Evolutionary conservation across 1,140 invertebrate species (phyloP).

Genomic region (Lordiphosa mommai): DNA sequence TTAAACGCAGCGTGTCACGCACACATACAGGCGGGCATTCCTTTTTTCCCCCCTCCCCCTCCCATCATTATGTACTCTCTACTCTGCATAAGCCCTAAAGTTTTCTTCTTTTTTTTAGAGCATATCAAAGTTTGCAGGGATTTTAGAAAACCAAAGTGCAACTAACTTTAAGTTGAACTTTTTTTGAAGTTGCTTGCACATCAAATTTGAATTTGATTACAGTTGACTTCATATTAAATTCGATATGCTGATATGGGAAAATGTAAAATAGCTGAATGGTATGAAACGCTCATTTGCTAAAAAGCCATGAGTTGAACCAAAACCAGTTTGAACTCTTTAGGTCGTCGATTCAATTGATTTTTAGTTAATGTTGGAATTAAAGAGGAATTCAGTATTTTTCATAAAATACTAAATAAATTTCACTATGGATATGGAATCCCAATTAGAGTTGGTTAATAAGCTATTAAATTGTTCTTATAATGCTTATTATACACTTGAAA

Average conservation of each 20-base stretch:
- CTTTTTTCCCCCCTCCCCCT: neutral
- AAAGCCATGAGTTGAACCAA: too few relatives aligned
- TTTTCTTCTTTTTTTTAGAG: constrained; percentile 29
- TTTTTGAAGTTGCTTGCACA: constrained; percentile 36
- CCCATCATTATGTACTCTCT: neutral
- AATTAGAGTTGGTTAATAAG: too few relatives aligned
- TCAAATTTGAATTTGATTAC: constrained; percentile 68
- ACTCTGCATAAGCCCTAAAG: constrained; percentile 1
- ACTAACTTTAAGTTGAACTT: constrained; percentile 48
- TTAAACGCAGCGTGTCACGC: constrained; percentile 67
- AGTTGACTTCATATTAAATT: constrained; percentile 32
- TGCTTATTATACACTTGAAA: too few relatives aligned
- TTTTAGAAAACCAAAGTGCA: constrained; percentile 37
- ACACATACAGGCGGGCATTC: constrained; percentile 18
- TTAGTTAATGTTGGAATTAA: too few relatives aligned
- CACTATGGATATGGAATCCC: too few relatives aligned
- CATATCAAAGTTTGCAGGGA: constrained; percentile 46
- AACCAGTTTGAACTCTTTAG: too few relatives aligned
- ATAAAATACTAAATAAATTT: too few relatives aligned
- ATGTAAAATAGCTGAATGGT: neutral
- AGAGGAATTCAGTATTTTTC: too few relatives aligned
- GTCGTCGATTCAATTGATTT: too few relatives aligned
- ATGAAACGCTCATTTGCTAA: too few relatives aligned
- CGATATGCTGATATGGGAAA: neutral
- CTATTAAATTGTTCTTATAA: too few relatives aligned